Evolutionary conservation across 2,797 vertebrate genomes (phyloP).

Genomic region (Mormyrus hasselquistii): DNA sequence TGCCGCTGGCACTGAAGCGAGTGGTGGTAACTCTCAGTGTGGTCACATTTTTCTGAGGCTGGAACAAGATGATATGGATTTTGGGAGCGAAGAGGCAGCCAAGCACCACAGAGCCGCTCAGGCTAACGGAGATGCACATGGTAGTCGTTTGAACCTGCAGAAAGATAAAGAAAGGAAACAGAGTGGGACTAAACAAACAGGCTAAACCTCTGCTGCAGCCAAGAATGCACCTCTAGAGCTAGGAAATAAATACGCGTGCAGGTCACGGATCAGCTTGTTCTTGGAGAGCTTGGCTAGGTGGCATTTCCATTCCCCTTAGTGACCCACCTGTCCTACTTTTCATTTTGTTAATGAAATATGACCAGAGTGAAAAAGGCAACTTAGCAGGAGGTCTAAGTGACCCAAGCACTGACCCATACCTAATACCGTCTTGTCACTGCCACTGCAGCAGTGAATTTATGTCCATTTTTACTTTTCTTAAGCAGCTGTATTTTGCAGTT

Average conservation of each 20-base stretch:
- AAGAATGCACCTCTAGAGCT: neutral
- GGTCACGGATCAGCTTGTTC: neutral
- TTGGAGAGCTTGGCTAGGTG: neutral
- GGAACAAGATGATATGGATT: slow-evolving; percentile 81
- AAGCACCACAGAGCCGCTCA: slow-evolving; percentile 78
- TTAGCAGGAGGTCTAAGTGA: neutral
- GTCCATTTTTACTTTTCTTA: neutral
- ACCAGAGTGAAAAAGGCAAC: neutral
- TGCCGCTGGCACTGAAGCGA: slow-evolving; percentile 58
- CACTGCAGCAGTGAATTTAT: neutral
- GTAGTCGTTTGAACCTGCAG: slow-evolving; percentile 81
- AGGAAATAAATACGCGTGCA: neutral
- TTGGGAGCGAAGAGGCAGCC: slow-evolving; percentile 83
- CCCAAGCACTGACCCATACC: neutral
- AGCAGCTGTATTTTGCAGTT: neutral
- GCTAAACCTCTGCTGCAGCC: neutral
- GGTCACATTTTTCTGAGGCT: slow-evolving; percentile 80
- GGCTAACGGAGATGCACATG: slow-evolving; percentile 81
- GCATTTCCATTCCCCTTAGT: neutral
- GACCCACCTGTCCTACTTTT: neutral
- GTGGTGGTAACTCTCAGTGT: slow-evolving; percentile 68
- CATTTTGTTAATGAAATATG: slow-evolving; percentile 8
- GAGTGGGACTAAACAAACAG: neutral
- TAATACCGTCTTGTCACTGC: neutral
- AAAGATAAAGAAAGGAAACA: neutral